Evolutionary conservation across 2,888 invertebrate species (phyloP).

Genomic region (Mythimna lalbum): DNA sequence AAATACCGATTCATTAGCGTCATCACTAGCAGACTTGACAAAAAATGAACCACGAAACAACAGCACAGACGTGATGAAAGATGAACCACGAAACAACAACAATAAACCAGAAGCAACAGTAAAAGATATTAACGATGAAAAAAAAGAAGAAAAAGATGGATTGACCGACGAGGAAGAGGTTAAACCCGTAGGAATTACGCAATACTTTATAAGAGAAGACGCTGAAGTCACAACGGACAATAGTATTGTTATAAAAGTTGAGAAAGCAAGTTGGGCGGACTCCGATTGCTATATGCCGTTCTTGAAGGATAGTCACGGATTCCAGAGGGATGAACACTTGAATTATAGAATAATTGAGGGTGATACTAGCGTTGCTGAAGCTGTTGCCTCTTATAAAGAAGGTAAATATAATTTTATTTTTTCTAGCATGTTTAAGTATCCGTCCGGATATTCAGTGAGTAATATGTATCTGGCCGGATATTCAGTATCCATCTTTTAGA

Average conservation of each 20-base stretch:
- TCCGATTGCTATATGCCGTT: conserved; percentile 71
- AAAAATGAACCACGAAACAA: not conserved
- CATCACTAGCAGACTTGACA: conserved; percentile 12
- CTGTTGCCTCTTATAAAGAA: conserved; percentile 69
- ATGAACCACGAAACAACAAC: not conserved
- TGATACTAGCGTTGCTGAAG: conserved; percentile 75
- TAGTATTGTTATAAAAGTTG: conserved; percentile 60
- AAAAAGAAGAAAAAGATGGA: not conserved
- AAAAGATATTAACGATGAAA: not conserved
- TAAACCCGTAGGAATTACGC: conserved; percentile 29
- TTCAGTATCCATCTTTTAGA: no score
- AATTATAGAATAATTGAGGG: conserved; percentile 70
- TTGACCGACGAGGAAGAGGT: conserved; percentile 46
- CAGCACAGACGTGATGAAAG: conserved; percentile 6
- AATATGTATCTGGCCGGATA: not conserved
- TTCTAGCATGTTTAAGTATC: not conserved
- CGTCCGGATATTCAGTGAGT: not conserved
- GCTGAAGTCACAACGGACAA: conserved; percentile 30
- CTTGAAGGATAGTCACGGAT: conserved; percentile 75
- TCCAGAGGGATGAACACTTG: conserved; percentile 64
- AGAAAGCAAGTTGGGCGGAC: conserved; percentile 58
- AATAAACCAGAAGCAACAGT: conserved; percentile 17
- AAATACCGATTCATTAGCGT: conserved; percentile 30
- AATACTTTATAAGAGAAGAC: conserved; percentile 39
- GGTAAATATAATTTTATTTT: conserved; percentile 68